Percentiles rank a stretch among this genome's conserved stretches.
Conservation (phyloP, 2,797 vertebrate genomes). For the Epinephelus malabaricus region DNA sequence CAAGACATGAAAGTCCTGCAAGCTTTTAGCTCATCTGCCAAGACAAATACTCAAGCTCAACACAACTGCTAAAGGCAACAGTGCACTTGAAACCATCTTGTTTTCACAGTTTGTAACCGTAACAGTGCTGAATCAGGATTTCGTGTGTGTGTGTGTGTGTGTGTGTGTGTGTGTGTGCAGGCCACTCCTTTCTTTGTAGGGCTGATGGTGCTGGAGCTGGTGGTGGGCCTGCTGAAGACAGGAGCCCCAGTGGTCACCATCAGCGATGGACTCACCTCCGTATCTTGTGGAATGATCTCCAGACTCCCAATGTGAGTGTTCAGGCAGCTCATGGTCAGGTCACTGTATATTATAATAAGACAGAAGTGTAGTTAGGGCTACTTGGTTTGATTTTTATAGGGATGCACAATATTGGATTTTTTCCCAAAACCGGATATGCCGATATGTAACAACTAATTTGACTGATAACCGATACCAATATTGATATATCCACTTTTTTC, state of each 20-base stretch:
- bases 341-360: background rate
- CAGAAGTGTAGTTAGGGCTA: background rate
- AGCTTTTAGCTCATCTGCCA: slow-evolving; percentile 66
- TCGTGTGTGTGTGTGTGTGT: slow-evolving; percentile 3
- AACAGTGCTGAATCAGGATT: slow-evolving; percentile 57
- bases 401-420: no score
- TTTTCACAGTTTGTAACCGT: slow-evolving; percentile 52
- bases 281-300: slow-evolving; percentile 92
- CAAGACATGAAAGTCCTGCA: slow-evolving; percentile 70
- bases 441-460: no score
- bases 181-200: slow-evolving; percentile 91
- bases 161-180: slow-evolving; percentile 74
- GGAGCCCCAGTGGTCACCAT: slow-evolving; percentile 79
- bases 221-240: slow-evolving; percentile 86
- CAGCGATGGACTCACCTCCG: slow-evolving; percentile 89
- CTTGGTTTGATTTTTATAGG: background rate
- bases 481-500: no score
- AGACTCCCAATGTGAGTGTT: slow-evolving; percentile 87
- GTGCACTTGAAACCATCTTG: slow-evolving; percentile 44
- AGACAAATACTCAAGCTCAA: slow-evolving; percentile 61
- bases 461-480: no score
- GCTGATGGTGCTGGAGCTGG: slow-evolving; percentile 90
- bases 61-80: slow-evolving; percentile 52
- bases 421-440: no score
- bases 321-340: background rate